Base-by-base conservation (phyloP, 2,888 invertebrate species). In the Torymus auratus region DNA sequence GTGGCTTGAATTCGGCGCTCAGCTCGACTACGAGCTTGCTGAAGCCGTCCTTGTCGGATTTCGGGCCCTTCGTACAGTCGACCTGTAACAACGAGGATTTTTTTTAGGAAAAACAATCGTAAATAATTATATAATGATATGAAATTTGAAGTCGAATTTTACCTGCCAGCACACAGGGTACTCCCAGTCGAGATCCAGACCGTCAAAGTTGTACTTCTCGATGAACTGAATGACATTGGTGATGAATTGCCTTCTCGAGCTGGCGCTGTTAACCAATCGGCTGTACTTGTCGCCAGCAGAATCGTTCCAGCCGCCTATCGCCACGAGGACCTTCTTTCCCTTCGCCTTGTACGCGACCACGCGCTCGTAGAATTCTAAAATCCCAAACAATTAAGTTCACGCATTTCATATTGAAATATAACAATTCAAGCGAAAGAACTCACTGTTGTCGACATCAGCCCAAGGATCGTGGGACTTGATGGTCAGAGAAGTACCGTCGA, bases 251-350 rank as follows among this genome's bases (percentile, higher is more conserved):
- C 93, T 92, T 77, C 97, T 92, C 0, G 96, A 94, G 0, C 93
- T 91, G 0, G 94, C 93, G 87, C 93, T 95, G 89, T 96, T 95
- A 0, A 96, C 97, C 53, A 97, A 91, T 62, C 95, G 93, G 0
- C 96, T 96, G 91, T 97, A 97, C 88, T 97, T 97, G 89, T 96
- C 96, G 3, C 96, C 97, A 0, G 95, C 96, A 0, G 97, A 98
- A 91, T 98, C 97, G 88, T 97, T 98, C 98, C 98, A 98, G 0
- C 98, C 98, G 7, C 98, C 98, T 80, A 98, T 94, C 0, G 98
- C 98, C 2, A 98, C 92, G 0, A 96, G 92, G 0, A 97, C 96
- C 90, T 96, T 97, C 14, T 96, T 93, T 0, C 95, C 95, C 84
- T 94, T 94, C 0, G 92, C 91, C 85, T 95, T 96, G 50, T 95